Percentiles rank a stretch among this genome's conserved stretches.
phyloP scores from a whole-genome alignment of 2,113 vertebrate species.

The Nanorana parkeri region DNA sequence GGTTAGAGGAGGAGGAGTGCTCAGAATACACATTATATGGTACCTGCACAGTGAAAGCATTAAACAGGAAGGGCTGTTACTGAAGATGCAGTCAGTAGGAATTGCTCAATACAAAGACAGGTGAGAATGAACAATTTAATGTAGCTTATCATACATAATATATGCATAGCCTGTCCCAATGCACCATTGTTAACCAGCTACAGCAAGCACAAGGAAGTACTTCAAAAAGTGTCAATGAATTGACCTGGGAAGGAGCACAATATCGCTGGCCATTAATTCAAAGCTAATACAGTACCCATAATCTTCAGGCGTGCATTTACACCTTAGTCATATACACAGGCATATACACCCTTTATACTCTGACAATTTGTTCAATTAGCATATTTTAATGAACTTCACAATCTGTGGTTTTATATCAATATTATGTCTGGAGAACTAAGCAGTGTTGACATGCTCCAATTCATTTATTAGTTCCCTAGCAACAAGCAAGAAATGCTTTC shows the following conservation, averaged over 20 bases:
- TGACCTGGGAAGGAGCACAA: background rate
- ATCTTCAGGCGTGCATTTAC: background rate
- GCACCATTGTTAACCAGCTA: background rate
- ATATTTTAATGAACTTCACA: constrained; percentile 52
- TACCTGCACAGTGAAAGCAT: too few species aligned
- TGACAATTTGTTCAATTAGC: constrained; percentile 20
- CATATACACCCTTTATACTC: constrained; percentile 15
- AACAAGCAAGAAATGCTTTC: constrained; percentile 47
- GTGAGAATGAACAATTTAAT: background rate
- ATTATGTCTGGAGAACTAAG: constrained; percentile 50
- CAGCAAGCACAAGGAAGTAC: background rate
- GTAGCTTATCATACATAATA: constrained; percentile 5
- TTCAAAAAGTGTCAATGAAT: constrained; percentile 9
- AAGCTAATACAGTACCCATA: background rate
- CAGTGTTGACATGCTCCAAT: constrained; percentile 50
- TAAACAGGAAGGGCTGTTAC: background rate
- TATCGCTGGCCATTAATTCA: constrained; percentile 4
- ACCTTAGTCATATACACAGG: constrained; percentile 9
- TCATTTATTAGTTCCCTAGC: constrained; percentile 45
- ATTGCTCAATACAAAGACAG: constrained; percentile 27
- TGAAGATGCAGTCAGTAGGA: background rate
- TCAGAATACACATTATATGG: too few species aligned
- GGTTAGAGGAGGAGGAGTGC: too few species aligned
- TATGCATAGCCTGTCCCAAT: background rate
- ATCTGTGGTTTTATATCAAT: constrained; percentile 49